phyloP scores from a whole-genome alignment of 1,140 invertebrate genomes.

The Pseudomyrmex flavicornis region DNA sequence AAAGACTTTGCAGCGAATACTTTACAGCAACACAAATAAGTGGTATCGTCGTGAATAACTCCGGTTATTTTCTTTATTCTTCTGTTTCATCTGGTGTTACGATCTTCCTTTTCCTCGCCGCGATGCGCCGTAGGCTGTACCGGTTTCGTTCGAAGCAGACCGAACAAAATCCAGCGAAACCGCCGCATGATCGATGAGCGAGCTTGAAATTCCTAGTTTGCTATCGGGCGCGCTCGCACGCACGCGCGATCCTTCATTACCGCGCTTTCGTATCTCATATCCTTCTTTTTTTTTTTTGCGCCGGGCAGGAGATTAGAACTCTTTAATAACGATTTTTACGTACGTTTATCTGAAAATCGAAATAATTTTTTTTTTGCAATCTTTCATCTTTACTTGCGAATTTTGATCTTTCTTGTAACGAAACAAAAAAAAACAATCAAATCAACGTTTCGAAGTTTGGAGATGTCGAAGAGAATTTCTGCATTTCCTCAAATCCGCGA shows the following conservation, averaged over 20 bases:
- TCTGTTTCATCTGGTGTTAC: conserved; percentile 32
- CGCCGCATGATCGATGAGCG: conserved; percentile 58
- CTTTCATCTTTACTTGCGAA: neutral
- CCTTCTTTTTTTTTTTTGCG: neutral
- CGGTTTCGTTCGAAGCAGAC: conserved; percentile 54
- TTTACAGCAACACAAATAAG: neutral
- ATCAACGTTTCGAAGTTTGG: neutral
- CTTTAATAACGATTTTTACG: conserved; percentile 49
- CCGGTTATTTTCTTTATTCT: conserved; percentile 34
- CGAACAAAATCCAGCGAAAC: conserved; percentile 59
- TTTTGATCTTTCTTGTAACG: no score
- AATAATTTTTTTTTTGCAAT: neutral
- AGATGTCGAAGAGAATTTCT: neutral
- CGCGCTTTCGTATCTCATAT: conserved; percentile 27
- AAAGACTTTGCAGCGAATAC: conserved; percentile 5
- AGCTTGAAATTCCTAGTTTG: conserved; percentile 57
- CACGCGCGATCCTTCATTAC: conserved; percentile 39
- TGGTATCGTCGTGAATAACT: conserved; percentile 25
- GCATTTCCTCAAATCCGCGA: neutral
- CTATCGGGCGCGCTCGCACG: neutral
- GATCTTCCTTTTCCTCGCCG: conserved; percentile 35
- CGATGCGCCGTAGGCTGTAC: conserved; percentile 56
- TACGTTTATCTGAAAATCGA: neutral
- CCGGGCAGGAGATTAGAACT: neutral
- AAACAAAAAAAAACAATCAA: no score